phyloP scores from a whole-genome alignment of 2,113 vertebrate species.

The Micromys minutus region DNA sequence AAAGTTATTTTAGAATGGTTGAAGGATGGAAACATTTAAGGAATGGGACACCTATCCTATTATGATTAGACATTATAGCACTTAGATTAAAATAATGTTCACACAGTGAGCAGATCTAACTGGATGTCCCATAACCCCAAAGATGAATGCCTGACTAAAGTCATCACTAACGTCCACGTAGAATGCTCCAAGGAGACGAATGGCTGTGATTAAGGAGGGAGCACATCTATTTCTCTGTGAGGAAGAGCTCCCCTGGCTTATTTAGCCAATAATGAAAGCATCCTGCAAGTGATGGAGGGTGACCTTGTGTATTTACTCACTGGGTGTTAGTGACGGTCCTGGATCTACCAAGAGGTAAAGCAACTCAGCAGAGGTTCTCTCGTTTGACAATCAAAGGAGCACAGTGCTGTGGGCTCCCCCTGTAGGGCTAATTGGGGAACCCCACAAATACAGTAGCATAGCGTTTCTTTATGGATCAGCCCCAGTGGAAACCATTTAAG shows the following conservation, averaged over 20 bases:
- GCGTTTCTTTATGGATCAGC: neutral
- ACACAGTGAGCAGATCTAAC: neutral
- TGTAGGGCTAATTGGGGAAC: neutral
- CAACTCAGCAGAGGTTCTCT: neutral
- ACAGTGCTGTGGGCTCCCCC: neutral
- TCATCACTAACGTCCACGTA: neutral
- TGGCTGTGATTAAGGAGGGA: neutral
- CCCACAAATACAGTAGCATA: neutral
- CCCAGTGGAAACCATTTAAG: neutral
- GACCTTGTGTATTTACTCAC: neutral
- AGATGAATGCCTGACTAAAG: slow-evolving; percentile 26
- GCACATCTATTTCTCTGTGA: neutral
- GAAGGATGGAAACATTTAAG: slow-evolving; percentile 7
- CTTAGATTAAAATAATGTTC: slow-evolving; percentile 3
- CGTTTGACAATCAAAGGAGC: neutral
- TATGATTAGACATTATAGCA: slow-evolving; percentile 9
- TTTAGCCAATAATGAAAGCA: slow-evolving; percentile 41
- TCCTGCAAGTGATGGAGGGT: neutral
- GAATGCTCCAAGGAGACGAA: neutral
- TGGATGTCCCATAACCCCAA: neutral
- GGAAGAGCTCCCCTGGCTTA: slow-evolving; percentile 13
- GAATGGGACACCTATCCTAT: slow-evolving; percentile 2
- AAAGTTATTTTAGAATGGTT: neutral
- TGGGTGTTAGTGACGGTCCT: neutral
- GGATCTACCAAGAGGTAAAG: slow-evolving; percentile 1